Evolutionary conservation across 2,888 invertebrate species (phyloP).

Genomic region (Agriotes lineatus): DNA sequence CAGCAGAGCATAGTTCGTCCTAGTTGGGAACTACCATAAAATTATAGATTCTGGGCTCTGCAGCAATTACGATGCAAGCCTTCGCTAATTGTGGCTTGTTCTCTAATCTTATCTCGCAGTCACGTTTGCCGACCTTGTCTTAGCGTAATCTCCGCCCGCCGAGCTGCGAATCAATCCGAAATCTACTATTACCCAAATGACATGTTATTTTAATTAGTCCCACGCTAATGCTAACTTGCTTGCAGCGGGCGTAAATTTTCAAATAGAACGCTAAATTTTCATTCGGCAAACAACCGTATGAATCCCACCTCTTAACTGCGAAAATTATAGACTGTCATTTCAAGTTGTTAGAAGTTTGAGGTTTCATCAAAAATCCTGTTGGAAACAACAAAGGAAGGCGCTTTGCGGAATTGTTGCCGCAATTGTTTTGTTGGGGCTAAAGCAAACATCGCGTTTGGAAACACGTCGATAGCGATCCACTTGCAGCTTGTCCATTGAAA

Average conservation of each 20-base stretch:
- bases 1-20: slow-evolving; percentile 38
- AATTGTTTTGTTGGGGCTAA: no score
- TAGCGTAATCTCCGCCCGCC: slow-evolving; percentile 39
- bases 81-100: slow-evolving; percentile 62
- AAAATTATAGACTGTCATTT: no score
- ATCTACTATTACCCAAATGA: slow-evolving; percentile 34
- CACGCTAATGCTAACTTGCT: background rate
- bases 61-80: slow-evolving; percentile 59
- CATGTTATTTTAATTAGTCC: slow-evolving; percentile 10
- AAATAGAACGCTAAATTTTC: background rate
- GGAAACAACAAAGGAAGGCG: no score
- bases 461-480: slow-evolving; percentile 7
- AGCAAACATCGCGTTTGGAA: no score
- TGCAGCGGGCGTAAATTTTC: background rate
- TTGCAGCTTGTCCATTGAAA: background rate
- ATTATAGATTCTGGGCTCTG: slow-evolving; percentile 60
- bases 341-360: no score
- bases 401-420: no score
- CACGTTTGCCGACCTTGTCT: slow-evolving; percentile 52
- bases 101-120: slow-evolving; percentile 61
- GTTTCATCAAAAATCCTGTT: no score
- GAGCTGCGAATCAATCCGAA: slow-evolving; percentile 35
- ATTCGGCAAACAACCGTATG: no score
- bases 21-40: slow-evolving; percentile 55
- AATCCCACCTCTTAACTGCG: no score